Evolutionary conservation across 2,888 invertebrate species (phyloP), one percentile per base, ranked within the genome.

Genomic region (Epistrophe grossulariae): DNA sequence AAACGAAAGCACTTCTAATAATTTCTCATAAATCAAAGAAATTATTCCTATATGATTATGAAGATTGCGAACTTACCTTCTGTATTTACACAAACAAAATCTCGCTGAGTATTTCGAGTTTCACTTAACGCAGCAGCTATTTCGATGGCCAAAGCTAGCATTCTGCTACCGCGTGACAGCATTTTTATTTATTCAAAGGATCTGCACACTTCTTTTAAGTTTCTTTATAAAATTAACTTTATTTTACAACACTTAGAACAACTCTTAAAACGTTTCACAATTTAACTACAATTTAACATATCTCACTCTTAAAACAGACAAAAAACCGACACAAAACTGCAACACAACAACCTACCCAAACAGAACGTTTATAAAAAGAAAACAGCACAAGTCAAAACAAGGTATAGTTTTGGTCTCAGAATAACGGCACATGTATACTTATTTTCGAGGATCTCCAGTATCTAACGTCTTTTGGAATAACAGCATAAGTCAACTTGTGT

Each of bases 381-480:
- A 60, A 60, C 5, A 19, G 19, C 59, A 59, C 28, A 59, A 59
- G 35, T 59, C 59, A 59, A 35, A 59, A 31, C 31, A 38, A 38
- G 3, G 11, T 15, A 9, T 11, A 10, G 2, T 9, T 38, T 59
- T 35, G 35, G 17, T n/a, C 10, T 59, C 31, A 35, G 35, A 59
- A 59, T 35, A 35, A 59, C 9, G 11, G 13, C 28, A 55, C 31
- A 55, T 8, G 38, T 59, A 24, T 59, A 59, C 10, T 35, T 35
- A 38, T 59, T 59, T 59, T 59, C 38, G 38, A 59, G 35, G 10
- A 59, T 59, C 5, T 35, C 35, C 17, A 28, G 0, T n/a, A n/a
- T n/a, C n/a, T 17, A 59, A 59, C 57, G 31, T 31, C 31, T 57
- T 57, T 31, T 57, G 35, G 35, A 57, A 57, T n/a, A 57, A 57